Evolutionary conservation across 2,797 vertebrate genomes (phyloP), one percentile per base, ranked within the genome.

Genomic region (Cossypha heuglini): DNA sequence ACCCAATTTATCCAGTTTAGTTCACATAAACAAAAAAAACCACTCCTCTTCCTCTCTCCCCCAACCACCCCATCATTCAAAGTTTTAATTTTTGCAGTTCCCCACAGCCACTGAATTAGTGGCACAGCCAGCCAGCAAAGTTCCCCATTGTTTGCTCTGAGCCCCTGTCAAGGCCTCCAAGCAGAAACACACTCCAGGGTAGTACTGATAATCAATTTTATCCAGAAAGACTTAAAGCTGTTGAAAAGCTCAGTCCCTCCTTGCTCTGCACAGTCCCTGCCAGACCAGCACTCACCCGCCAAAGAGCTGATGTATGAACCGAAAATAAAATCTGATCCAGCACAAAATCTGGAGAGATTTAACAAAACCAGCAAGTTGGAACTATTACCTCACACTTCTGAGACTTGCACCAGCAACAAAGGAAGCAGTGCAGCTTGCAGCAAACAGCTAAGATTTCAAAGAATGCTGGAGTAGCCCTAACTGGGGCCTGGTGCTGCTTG

Each of bases 341-440:
- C 54, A 58, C 13, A 48, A 62, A 84, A 83, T 15, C 48, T 80
- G 72, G 42, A 58, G 48, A 77, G 29, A 31, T 75, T 77, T 33
- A 90, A 80, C 78, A 54, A 80, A 86, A 43, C 21, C 61, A 83
- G 82, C 51, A 22, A 26, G 28, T 52, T 55, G 33, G 43, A 88
- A 14, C 35, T 43, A 40, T 69, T 86, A 82, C 74, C 51, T 92
- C 62, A 89, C 46, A 5, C 67, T 81, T 45, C 0, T 29, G 66
- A 93, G 66, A 75, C 51, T 22, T 86, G 80, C 84, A 88, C 58
- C 20, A 89, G 73, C 33, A 94, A 22, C 52, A 80, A 67, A 85
- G 86, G 77, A 91, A 88, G 26, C 9, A n/a, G 40, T 4, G 8
- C 86, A 93, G 82, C 58, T 83, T 68, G 64, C 87, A 91, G 17